These are phyloP conservation scores for Podarcis muralis DNA, from an alignment of 2,113 vertebrate genomes.

Conservation along the genomic window DNA sequence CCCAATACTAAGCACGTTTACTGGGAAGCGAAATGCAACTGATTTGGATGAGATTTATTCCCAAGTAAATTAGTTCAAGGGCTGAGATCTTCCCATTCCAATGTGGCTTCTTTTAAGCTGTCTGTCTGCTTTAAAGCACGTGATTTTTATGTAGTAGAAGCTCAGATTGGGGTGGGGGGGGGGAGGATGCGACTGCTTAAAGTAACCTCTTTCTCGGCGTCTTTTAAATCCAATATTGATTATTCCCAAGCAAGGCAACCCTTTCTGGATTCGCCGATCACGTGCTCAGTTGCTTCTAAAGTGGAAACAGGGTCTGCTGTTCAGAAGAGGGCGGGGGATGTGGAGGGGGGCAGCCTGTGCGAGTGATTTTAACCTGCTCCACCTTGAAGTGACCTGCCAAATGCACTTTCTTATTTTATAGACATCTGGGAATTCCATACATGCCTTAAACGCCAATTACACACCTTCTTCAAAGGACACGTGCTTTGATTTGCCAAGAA, in stretches of 20 bases:
- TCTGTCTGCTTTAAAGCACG: background rate
- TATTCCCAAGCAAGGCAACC: background rate
- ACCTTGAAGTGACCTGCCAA: constrained; percentile 89
- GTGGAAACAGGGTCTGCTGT: constrained; percentile 49
- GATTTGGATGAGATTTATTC: background rate
- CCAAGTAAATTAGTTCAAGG: background rate
- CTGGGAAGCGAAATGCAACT: background rate
- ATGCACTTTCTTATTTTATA: constrained; percentile 84
- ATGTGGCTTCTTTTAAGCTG: background rate
- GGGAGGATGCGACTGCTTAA: background rate
- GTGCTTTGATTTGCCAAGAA: constrained; percentile 84
- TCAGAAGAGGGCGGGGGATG: background rate
- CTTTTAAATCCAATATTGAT: background rate
- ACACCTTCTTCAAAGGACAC: constrained; percentile 93
- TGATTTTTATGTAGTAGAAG: background rate
- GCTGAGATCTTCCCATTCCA: background rate
- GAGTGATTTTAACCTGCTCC: constrained; percentile 84
- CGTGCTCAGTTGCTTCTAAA: constrained; percentile 51
- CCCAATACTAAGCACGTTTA: background rate
- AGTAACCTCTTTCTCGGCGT: too few species aligned
- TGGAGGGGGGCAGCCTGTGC: constrained; percentile 56
- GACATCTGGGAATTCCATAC: constrained; percentile 96
- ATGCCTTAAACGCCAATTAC: constrained; percentile 90
- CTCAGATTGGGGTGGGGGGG: background rate
- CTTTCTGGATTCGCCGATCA: background rate